phyloP scores from a whole-genome alignment of 2,888 invertebrate genomes.

The Bugulina stolonifera region DNA sequence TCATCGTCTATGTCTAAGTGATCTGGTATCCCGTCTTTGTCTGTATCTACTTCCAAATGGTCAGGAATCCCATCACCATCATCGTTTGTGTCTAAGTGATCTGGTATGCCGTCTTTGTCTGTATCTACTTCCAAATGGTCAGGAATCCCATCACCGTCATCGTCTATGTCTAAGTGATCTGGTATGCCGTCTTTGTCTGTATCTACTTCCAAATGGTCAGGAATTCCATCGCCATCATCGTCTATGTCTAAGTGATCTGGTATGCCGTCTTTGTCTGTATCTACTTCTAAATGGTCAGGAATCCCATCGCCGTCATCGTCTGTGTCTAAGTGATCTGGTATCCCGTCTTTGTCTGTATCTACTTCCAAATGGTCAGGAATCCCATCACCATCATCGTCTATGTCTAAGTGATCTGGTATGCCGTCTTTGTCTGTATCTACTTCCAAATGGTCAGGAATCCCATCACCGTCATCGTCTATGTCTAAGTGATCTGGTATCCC shows the following conservation, averaged over 20 bases:
- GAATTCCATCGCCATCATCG: not conserved
- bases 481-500: not conserved
- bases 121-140: not conserved
- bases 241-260: not conserved
- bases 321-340: not conserved
- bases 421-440: not conserved
- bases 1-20: constrained; percentile 14
- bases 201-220: not conserved
- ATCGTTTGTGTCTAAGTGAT: not conserved
- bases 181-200: not conserved
- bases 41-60: not conserved
- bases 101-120: not conserved
- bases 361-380: not conserved
- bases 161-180: not conserved
- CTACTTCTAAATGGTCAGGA: not conserved
- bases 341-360: not conserved
- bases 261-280: not conserved
- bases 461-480: not conserved
- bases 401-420: not conserved
- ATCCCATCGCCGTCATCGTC: not conserved
- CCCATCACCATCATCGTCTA: not conserved
- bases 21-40: not conserved
- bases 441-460: not conserved
- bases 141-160: not conserved
- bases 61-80: not conserved